Conservation (phyloP, 2,797 vertebrate species). For the Notolepis coatsorum region DNA sequence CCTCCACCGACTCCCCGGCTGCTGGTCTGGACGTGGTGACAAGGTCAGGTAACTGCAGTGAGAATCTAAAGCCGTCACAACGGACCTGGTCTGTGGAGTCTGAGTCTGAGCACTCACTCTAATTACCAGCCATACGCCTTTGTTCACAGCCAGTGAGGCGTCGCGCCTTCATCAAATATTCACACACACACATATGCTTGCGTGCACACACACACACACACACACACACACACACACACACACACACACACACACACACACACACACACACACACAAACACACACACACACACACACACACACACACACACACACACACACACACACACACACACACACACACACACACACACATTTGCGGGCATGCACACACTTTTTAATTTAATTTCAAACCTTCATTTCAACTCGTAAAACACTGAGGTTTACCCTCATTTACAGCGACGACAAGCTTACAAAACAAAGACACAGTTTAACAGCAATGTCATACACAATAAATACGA, state of each 20-base stretch:
- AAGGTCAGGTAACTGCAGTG: background rate
- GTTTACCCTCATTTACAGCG: too few species aligned
- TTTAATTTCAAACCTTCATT: too few species aligned
- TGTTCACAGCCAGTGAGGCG: slow-evolving; percentile 54
- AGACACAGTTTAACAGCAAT: too few species aligned
- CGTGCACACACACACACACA: background rate
- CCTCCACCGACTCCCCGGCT: background rate
- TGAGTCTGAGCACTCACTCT: slow-evolving; percentile 60
- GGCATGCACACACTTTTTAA: too few species aligned
- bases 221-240: background rate
- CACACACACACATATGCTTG: slow-evolving; percentile 21
- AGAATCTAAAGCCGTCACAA: slow-evolving; percentile 1
- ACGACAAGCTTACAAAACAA: too few species aligned
- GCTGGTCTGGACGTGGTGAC: slow-evolving; percentile 7
- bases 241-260: background rate
- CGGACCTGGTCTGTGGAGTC: background rate
- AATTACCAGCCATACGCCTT: slow-evolving; percentile 57
- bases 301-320: too few species aligned
- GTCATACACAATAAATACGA: too few species aligned
- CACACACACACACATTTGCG: slow-evolving; percentile 5
- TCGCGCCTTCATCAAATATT: slow-evolving; percentile 60
- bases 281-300: background rate
- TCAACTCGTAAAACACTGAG: too few species aligned
- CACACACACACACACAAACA: too few species aligned
- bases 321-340: background rate